Conservation (phyloP, 1,140 invertebrate genomes). For the Drosophila pectinifera region DNA sequence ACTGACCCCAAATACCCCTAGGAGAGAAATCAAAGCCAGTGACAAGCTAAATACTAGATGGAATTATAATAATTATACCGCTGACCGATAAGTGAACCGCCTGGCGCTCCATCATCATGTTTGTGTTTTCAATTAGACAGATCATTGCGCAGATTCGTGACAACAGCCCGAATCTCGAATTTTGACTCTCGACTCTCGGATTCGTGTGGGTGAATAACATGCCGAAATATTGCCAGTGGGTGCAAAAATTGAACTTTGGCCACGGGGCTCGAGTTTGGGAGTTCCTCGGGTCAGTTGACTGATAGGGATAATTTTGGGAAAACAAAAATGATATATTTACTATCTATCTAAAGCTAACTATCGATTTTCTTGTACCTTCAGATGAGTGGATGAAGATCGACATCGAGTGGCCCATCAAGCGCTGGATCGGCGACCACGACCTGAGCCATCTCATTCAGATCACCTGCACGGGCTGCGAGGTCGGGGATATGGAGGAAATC, state of each 20-base stretch:
- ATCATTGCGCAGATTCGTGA: slow-evolving; percentile 58
- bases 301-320: slow-evolving; percentile 33
- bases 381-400: slow-evolving; percentile 93
- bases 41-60: slow-evolving; percentile 52
- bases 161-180: too few species aligned
- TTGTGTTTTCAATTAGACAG: slow-evolving; percentile 55
- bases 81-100: slow-evolving; percentile 62
- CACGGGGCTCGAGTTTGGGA: slow-evolving; percentile 25
- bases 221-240: slow-evolving; percentile 30
- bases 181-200: not conserved
- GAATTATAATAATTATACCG: slow-evolving; percentile 32
- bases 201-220: slow-evolving; percentile 75
- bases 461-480: slow-evolving; percentile 91
- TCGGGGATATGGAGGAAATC: slow-evolving; percentile 79
- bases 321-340: not conserved
- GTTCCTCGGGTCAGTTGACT: slow-evolving; percentile 35
- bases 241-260: slow-evolving; percentile 59
- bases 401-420: slow-evolving; percentile 89
- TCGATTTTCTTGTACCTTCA: slow-evolving; percentile 69
- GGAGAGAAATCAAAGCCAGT: slow-evolving; percentile 49
- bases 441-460: slow-evolving; percentile 90
- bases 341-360: not conserved
- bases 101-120: slow-evolving; percentile 23
- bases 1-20: slow-evolving; percentile 48
- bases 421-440: slow-evolving; percentile 89